Conservation (phyloP, 2,113 vertebrate genomes). For the Ophiodon elongatus region DNA sequence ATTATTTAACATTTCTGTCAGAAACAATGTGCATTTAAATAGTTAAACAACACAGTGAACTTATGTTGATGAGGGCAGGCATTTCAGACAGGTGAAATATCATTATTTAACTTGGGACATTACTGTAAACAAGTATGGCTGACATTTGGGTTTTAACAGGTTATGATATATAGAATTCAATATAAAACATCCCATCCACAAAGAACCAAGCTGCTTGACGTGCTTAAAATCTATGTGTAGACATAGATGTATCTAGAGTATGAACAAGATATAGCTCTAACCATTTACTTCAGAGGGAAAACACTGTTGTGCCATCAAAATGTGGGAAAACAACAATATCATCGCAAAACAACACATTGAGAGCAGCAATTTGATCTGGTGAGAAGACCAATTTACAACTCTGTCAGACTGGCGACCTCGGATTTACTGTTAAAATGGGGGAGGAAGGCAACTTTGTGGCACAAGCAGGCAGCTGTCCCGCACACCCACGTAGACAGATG, state of each 20-base stretch:
- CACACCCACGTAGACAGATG: conserved; percentile 65
- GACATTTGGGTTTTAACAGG: background rate
- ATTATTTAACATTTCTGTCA: background rate
- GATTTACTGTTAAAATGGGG: conserved; percentile 52
- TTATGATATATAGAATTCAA: background rate
- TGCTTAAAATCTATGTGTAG: background rate
- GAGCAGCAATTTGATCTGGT: conserved; percentile 24
- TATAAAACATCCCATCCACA: background rate
- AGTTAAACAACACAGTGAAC: background rate
- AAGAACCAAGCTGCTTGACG: background rate
- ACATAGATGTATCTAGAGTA: background rate
- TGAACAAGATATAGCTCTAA: background rate
- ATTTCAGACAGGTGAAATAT: background rate
- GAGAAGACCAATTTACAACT: conserved; percentile 49
- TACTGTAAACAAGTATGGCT: background rate
- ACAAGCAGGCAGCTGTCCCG: conserved; percentile 62
- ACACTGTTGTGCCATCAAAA: background rate
- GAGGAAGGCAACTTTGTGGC: conserved; percentile 32
- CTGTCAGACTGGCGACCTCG: conserved; percentile 48
- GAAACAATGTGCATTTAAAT: background rate
- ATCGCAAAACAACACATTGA: background rate
- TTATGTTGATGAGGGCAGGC: no score
- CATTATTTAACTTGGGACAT: background rate
- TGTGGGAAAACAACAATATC: conserved; percentile 9
- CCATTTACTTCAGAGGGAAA: background rate